Percentiles rank a stretch among this genome's conserved stretches.
Conservation (phyloP, 2,797 vertebrate genomes). For the Loriculus beryllinus region DNA sequence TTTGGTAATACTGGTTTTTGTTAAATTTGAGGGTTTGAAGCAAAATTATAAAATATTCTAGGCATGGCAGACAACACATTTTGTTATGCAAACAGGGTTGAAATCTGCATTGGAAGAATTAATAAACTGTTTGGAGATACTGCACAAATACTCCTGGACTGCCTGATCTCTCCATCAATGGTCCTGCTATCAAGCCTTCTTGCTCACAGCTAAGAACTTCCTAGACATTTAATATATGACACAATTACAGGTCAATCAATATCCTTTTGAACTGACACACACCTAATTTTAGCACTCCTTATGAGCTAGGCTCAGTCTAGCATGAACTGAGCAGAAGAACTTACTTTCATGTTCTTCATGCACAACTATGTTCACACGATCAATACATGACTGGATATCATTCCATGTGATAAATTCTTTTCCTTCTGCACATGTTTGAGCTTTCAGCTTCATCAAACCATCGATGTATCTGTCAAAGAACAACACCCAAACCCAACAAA, state of each 20-base stretch:
- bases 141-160: background rate
- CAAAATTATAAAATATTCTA: background rate
- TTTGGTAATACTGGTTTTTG: background rate
- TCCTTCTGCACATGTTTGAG: slow-evolving; percentile 78
- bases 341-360: slow-evolving; percentile 94
- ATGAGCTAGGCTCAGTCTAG: background rate
- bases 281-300: background rate
- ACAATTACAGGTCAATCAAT: background rate
- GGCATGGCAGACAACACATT: background rate
- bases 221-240: background rate
- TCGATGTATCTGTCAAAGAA: slow-evolving; percentile 87
- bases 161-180: background rate
- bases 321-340: slow-evolving; percentile 23
- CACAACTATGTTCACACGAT: slow-evolving; percentile 87
- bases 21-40: background rate
- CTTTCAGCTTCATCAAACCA: slow-evolving; percentile 89
- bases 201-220: background rate
- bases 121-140: background rate
- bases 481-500: background rate
- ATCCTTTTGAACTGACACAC: background rate
- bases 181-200: background rate
- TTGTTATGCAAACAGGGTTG: background rate
- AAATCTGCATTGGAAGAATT: background rate
- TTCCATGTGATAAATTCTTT: slow-evolving; percentile 92
- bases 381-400: slow-evolving; percentile 92